A percentile compares a stretch with the other conserved stretches of the same genome.
Evolutionary conservation across 2,797 vertebrate genomes (phyloP).

Genomic region (Gymnoscopelus braueri): DNA sequence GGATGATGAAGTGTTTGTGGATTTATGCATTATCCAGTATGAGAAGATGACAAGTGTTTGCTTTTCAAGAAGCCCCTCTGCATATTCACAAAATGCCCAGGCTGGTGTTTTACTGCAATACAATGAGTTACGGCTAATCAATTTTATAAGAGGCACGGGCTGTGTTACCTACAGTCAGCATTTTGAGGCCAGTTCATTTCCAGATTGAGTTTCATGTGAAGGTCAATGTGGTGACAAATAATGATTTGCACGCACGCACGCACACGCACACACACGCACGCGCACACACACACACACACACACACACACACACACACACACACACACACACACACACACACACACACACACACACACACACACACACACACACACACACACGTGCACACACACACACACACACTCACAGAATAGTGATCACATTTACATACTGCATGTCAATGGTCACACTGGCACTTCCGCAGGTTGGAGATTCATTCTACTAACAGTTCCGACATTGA

Average conservation of each 20-base stretch:
- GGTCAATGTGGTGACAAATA: constrained; percentile 68
- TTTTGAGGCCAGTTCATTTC: constrained; percentile 70
- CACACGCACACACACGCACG: constrained; percentile 2
- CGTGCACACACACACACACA: neutral
- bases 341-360: neutral
- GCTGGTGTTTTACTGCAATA: constrained; percentile 66
- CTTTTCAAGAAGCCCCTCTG: constrained; percentile 58
- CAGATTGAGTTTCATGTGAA: constrained; percentile 78
- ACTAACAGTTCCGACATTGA: constrained; percentile 26
- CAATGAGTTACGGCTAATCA: constrained; percentile 75
- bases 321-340: constrained; percentile 19
- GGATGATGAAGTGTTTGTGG: constrained; percentile 40
- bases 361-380: neutral
- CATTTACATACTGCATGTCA: constrained; percentile 16
- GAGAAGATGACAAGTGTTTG: constrained; percentile 67
- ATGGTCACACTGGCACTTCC: constrained; percentile 38
- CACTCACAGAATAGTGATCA: neutral
- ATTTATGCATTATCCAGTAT: constrained; percentile 58
- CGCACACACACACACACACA: constrained; percentile 24
- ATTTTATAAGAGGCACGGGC: constrained; percentile 57
- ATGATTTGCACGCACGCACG: constrained; percentile 4
- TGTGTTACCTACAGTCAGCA: constrained; percentile 66
- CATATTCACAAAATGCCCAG: constrained; percentile 60
- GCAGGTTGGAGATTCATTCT: constrained; percentile 43
- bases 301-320: constrained; percentile 21